Conservation (phyloP, 1,140 invertebrate species). For the Araneus ventricosus region DNA sequence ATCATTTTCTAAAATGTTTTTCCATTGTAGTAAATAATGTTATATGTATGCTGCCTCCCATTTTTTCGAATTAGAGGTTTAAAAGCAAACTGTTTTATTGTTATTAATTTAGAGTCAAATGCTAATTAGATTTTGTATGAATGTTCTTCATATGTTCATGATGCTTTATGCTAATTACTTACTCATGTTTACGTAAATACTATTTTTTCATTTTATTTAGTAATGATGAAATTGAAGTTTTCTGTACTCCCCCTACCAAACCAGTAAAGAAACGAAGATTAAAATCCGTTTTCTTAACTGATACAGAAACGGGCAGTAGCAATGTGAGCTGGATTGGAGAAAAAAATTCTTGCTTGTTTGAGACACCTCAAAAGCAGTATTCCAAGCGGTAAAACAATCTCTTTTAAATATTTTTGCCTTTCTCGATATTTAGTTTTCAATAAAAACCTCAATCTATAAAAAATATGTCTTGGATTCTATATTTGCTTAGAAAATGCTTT, state of each 20-base stretch:
- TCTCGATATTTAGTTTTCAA: too few species aligned
- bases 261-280: constrained; percentile 1
- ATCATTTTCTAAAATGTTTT: too few species aligned
- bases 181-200: not conserved
- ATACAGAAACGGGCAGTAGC: constrained; percentile 52
- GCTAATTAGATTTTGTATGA: too few species aligned
- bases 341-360: constrained; percentile 1
- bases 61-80: too few species aligned
- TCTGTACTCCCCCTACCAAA: not conserved
- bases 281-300: constrained; percentile 2
- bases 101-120: too few species aligned
- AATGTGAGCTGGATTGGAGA: constrained; percentile 24
- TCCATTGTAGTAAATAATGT: too few species aligned
- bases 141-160: too few species aligned
- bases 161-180: not conserved
- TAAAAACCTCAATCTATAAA: too few species aligned
- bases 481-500: too few species aligned
- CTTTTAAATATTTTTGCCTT: not conserved
- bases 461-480: too few species aligned
- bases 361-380: not conserved
- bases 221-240: not conserved
- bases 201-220: not conserved
- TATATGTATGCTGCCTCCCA: too few species aligned
- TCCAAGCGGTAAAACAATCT: not conserved
- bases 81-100: too few species aligned